Base-by-base conservation (phyloP, 2,113 vertebrate genomes). In the Psilopogon haemacephalus region DNA sequence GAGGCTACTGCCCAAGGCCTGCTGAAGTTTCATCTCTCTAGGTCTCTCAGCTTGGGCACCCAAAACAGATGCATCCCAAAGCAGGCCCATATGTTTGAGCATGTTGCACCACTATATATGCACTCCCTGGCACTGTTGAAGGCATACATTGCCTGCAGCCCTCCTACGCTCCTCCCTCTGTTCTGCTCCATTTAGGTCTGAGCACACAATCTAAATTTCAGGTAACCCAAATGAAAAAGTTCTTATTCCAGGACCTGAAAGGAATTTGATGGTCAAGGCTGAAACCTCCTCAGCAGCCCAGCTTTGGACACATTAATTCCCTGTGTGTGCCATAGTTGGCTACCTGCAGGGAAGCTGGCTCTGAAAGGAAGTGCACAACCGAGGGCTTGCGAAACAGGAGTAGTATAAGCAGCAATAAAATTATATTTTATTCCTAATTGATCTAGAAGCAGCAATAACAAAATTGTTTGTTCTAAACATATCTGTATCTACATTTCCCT, bases 71-170 rank as follows among this genome's bases (percentile, higher is more conserved):
- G 82, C 95, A 92, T 77, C 75, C 95, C 89, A 96, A 96, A 87
- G 93, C 71, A 96, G 85, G 75, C 93, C 95, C 96, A 96, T 96
- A 96, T 96, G 96, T 89, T 74, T 94, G 95, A 96, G 95, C 96
- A 96, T 96, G 96, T 96, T 96, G 95, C 72, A 80, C 91, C 96
- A 96, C 95, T 96, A 96, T 96, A 96, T 96, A 96, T 96, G 93
- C 95, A 94, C 87, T 96, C 91, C 56, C 79, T 96, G 94, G 95
- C 96, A 88, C 91, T 94, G 89, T 79, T 94, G 93, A 95, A 92
- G 94, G 84, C 94, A 95, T 89, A 96, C 91, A 95, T 96, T 96
- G 89, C 64, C 91, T 93, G 84, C 82, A 90, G 67, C 46, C 94
- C 95, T 95, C 95, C 96, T 87, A 96, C 95, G 11, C 82, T 73